Base-by-base conservation (phyloP, 1,140 invertebrate genomes). In the Phymastichus coffea region DNA sequence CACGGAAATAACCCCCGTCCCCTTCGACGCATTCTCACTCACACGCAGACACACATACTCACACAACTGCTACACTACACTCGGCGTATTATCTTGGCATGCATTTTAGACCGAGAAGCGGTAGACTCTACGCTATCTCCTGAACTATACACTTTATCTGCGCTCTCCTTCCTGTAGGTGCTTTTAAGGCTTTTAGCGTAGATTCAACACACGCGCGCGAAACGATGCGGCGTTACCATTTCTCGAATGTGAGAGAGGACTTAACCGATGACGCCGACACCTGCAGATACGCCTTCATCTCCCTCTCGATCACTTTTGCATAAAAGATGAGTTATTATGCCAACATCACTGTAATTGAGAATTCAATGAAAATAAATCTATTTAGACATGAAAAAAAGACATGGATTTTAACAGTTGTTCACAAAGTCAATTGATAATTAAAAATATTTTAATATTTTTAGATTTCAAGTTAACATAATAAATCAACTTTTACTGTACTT, bases 1-100 rank as follows among this genome's bases (percentile, higher is more conserved):
- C 47, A 43, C 46, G 51, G 40, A 58, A 37, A 58, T 58, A 58
- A 58, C 9, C 46, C n/a, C n/a, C n/a, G n/a, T n/a, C n/a, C n/a
- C 26, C 15, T 41, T 43, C 46, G 47, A 43, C 26, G 7, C 25
- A 23, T 48, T 37, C n/a, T n/a, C n/a, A n/a, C n/a, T n/a, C n/a
- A n/a, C n/a, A n/a, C n/a, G n/a, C n/a, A n/a, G n/a, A n/a, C n/a
- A n/a, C n/a, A n/a, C n/a, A n/a, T n/a, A n/a, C n/a, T n/a, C n/a
- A n/a, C n/a, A 37, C 20, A 19, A 47, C 23, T 19, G 23, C 14
- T 40, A 19, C 12, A 23, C 8, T n/a, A 28, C 44, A 9, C 15
- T 0, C 22, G 15, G 37, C 17, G 23, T 37, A 58, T 43, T 49
- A 57, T 57, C 56, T 30, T 0, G 22, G n/a, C n/a, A n/a, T n/a